Conservation (phyloP, 2,113 vertebrate species). For the Tursiops truncatus region DNA sequence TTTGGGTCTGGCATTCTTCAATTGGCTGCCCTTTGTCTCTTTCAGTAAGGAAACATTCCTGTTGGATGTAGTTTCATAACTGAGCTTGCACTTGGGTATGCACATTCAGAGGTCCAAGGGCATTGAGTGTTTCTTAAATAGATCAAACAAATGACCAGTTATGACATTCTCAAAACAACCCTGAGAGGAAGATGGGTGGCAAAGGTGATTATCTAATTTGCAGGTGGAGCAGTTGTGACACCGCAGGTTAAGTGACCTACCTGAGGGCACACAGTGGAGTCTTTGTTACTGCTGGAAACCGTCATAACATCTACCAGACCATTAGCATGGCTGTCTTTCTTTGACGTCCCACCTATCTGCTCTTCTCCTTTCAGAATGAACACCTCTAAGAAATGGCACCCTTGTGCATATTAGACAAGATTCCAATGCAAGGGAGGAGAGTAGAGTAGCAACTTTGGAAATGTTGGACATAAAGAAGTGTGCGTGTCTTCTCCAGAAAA, state of each 20-base stretch:
- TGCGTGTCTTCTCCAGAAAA: slow-evolving; percentile 48
- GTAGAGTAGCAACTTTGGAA: slow-evolving; percentile 16
- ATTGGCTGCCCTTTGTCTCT: slow-evolving; percentile 69
- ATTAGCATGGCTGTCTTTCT: background rate
- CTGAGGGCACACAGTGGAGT: background rate
- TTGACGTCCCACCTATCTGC: background rate
- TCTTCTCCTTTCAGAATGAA: background rate
- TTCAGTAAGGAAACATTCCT: slow-evolving; percentile 66
- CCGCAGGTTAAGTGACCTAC: slow-evolving; percentile 56
- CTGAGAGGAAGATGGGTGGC: slow-evolving; percentile 66
- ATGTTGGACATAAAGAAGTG: background rate
- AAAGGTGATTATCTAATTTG: slow-evolving; percentile 61
- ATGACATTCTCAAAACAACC: slow-evolving; percentile 69
- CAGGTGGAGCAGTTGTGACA: slow-evolving; percentile 67
- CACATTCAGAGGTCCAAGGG: slow-evolving; percentile 68
- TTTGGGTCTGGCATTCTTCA: slow-evolving; percentile 74
- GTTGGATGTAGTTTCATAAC: slow-evolving; percentile 55
- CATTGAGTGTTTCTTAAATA: slow-evolving; percentile 58
- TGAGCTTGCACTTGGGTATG: slow-evolving; percentile 24
- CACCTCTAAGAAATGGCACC: background rate
- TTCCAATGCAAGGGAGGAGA: background rate
- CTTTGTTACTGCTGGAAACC: slow-evolving; percentile 46
- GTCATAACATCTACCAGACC: background rate
- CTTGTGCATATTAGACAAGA: slow-evolving; percentile 4
- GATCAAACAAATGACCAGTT: slow-evolving; percentile 63